These are phyloP conservation scores for Notothenia coriiceps DNA, from an alignment of 2,113 vertebrate species.

Conservation along the genomic window DNA sequence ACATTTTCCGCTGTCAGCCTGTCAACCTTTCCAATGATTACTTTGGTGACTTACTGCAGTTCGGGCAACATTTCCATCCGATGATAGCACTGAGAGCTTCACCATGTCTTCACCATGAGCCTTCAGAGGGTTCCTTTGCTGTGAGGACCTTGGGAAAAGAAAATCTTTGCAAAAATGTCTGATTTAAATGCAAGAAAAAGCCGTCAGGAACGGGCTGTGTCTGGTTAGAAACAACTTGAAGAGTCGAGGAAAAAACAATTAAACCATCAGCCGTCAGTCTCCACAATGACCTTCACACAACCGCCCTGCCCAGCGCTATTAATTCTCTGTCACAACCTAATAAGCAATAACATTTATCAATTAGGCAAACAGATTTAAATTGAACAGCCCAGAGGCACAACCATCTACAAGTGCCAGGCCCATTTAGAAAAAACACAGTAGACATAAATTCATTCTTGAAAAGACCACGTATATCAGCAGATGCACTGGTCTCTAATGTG, in stretches of 20 bases:
- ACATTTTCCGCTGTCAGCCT: too few relatives aligned
- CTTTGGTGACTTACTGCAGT: too few relatives aligned
- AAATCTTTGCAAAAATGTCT: not conserved
- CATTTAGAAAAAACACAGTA: conserved; percentile 17
- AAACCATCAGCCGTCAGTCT: conserved; percentile 62
- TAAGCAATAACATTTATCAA: conserved; percentile 75
- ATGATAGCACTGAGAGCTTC: too few relatives aligned
- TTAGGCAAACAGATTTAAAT: conserved; percentile 69
- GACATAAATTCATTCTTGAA: conserved; percentile 47
- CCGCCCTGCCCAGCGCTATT: conserved; percentile 54
- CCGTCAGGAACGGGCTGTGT: conserved; percentile 8
- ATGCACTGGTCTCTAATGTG: conserved; percentile 36
- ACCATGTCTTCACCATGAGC: too few relatives aligned
- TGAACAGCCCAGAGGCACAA: conserved; percentile 32
- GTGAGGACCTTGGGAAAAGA: too few relatives aligned
- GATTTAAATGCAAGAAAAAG: conserved; percentile 24
- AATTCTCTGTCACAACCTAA: conserved; percentile 74
- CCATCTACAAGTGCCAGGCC: conserved; percentile 28
- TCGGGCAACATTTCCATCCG: too few relatives aligned
- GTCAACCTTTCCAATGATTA: too few relatives aligned
- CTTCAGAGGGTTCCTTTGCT: too few relatives aligned
- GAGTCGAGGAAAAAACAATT: conserved; percentile 61
- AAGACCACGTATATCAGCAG: conserved; percentile 49
- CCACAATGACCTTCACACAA: conserved; percentile 67
- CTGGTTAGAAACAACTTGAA: conserved; percentile 22